Percentiles rank a stretch among this genome's conserved stretches.
phyloP scores from a whole-genome alignment of 1,140 invertebrate species.

The Platyscapa corneri region DNA sequence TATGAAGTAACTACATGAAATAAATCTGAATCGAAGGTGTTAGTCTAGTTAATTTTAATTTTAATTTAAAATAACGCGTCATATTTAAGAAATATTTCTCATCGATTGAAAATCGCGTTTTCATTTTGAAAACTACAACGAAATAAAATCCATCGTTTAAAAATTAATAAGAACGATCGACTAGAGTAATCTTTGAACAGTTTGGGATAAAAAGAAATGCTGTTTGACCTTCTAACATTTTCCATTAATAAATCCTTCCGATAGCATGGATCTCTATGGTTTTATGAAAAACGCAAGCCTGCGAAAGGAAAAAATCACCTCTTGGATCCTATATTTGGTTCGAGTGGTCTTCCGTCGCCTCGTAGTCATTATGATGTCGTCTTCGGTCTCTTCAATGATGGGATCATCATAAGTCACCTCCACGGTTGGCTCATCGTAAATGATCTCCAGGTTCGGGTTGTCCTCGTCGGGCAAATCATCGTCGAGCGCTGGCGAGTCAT shows the following conservation, averaged over 20 bases:
- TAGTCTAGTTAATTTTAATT: no score
- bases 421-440: constrained; percentile 60
- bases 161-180: no score
- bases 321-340: constrained; percentile 80
- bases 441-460: constrained; percentile 65
- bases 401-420: constrained; percentile 61
- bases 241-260: neutral
- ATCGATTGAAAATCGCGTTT: no score
- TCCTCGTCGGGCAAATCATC: constrained; percentile 58
- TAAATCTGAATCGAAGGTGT: no score
- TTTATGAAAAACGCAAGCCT: neutral
- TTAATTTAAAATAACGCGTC: no score
- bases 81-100: no score
- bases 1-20: no score
- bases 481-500: constrained; percentile 40
- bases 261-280: neutral
- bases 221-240: neutral
- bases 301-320: constrained; percentile 67
- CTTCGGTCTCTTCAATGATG: constrained; percentile 68
- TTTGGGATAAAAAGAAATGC: no score
- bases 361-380: constrained; percentile 77
- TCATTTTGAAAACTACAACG: no score
- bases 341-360: constrained; percentile 78
- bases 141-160: no score
- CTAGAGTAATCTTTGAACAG: no score